These are phyloP conservation scores for Chlorodrepanis virens DNA, from an alignment of 2,113 vertebrate species.

Conservation along the genomic window DNA sequence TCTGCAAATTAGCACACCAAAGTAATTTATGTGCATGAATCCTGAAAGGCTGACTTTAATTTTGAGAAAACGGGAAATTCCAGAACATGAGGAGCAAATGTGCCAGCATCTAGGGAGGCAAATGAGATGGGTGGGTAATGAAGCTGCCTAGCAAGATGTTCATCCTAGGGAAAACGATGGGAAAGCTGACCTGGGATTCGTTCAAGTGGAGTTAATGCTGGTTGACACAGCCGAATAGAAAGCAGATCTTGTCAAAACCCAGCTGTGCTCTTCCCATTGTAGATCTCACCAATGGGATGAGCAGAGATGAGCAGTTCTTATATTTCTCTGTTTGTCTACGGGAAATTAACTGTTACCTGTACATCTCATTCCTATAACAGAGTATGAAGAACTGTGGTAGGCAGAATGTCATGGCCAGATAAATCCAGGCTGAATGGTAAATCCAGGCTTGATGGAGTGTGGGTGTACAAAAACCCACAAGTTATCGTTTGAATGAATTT, in stretches of 20 bases:
- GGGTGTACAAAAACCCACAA: not conserved
- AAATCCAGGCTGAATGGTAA: not conserved
- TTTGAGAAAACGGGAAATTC: constrained; percentile 60
- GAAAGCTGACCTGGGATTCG: not conserved
- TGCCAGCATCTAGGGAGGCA: not conserved
- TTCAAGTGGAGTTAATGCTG: not conserved
- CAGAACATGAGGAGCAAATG: not conserved
- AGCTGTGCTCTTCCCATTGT: not conserved
- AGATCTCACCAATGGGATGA: not conserved
- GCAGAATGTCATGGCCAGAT: not conserved
- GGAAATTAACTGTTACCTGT: not conserved
- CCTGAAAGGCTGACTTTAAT: constrained; percentile 37
- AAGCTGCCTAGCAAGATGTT: not conserved
- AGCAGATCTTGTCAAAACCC: not conserved
- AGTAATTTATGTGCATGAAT: constrained; percentile 52
- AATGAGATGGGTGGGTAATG: not conserved
- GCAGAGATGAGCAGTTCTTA: not conserved
- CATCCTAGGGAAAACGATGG: not conserved
- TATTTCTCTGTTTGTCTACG: not conserved
- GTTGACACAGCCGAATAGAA: not conserved
- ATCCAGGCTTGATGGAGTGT: not conserved
- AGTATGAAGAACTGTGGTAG: not conserved
- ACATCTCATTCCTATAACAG: not conserved
- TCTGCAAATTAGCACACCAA: not conserved
- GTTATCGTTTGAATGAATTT: not conserved